Conservation (phyloP, 2,888 invertebrate species). For the Acleris sparsana region DNA sequence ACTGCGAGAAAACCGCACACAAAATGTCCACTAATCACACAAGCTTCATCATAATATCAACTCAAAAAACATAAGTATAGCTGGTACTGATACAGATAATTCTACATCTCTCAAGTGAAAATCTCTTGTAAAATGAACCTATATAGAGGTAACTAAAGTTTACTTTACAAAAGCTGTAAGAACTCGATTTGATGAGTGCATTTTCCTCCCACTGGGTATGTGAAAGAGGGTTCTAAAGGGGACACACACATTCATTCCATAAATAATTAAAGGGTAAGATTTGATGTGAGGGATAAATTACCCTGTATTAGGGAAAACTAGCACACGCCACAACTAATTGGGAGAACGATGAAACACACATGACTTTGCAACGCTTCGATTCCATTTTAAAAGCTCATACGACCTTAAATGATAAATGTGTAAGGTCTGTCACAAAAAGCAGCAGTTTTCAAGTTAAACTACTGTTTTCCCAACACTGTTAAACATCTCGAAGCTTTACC, state of each 20-base stretch:
- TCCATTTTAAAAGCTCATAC: slow-evolving; percentile 13
- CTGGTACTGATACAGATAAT: slow-evolving; percentile 26
- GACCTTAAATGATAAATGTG: slow-evolving; percentile 34
- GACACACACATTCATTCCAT: slow-evolving; percentile 78
- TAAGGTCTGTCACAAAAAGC: slow-evolving; percentile 24
- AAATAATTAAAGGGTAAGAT: slow-evolving; percentile 71
- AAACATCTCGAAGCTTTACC: slow-evolving; percentile 5
- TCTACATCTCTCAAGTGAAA: slow-evolving; percentile 29
- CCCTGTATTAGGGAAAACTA: slow-evolving; percentile 65
- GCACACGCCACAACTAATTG: slow-evolving; percentile 69
- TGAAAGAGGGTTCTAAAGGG: slow-evolving; percentile 18
- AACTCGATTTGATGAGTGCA: slow-evolving; percentile 6
- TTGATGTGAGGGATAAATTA: slow-evolving; percentile 61
- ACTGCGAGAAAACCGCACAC: slow-evolving; percentile 69
- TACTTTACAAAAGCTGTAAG: slow-evolving; percentile 29
- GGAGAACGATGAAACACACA: slow-evolving; percentile 40
- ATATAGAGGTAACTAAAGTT: slow-evolving; percentile 17
- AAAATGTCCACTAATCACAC: slow-evolving; percentile 76
- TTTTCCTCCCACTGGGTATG: slow-evolving; percentile 31
- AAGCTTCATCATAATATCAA: slow-evolving; percentile 58
- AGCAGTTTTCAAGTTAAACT: slow-evolving; percentile 4
- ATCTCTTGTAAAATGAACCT: slow-evolving; percentile 31
- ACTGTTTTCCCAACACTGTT: slow-evolving; percentile 1
- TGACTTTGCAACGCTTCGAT: slow-evolving; percentile 9
- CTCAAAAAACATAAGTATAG: slow-evolving; percentile 34